A percentile compares a stretch with the other conserved stretches of the same genome.
phyloP scores from a whole-genome alignment of 1,140 invertebrate species.

The Bombus ignitus region DNA sequence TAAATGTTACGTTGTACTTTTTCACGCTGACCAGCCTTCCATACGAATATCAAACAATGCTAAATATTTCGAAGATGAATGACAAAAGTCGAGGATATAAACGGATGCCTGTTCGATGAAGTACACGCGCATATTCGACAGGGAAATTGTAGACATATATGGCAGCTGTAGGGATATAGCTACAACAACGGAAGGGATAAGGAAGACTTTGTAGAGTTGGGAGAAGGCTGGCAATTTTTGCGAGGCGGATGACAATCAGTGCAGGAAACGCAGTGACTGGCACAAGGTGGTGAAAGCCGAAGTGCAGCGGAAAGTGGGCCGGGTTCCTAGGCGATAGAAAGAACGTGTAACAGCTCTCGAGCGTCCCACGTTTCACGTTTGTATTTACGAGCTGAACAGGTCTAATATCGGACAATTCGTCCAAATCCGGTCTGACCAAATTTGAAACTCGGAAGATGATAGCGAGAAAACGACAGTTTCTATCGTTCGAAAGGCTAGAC shows the following conservation, averaged over 20 bases:
- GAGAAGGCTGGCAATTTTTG: conserved; percentile 38
- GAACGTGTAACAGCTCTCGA: conserved; percentile 60
- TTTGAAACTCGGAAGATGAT: not conserved
- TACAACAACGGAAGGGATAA: not conserved
- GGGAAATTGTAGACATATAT: not conserved
- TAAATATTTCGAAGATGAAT: too few relatives aligned
- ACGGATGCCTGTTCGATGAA: not conserved
- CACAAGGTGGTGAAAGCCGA: conserved; percentile 78
- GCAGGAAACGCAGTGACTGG: conserved; percentile 81
- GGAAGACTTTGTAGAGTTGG: conserved; percentile 11
- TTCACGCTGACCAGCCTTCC: not conserved
- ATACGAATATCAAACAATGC: not conserved
- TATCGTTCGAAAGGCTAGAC: not conserved
- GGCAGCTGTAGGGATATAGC: not conserved
- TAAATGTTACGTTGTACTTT: not conserved
- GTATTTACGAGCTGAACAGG: conserved; percentile 26
- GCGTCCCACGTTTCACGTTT: conserved; percentile 51
- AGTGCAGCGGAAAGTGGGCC: conserved; percentile 76
- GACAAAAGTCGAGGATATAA: too few relatives aligned
- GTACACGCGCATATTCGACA: not conserved
- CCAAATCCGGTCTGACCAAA: not conserved
- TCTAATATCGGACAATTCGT: not conserved
- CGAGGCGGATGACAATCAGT: conserved; percentile 77
- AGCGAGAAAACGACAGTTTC: not conserved
- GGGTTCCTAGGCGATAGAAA: conserved; percentile 62